A percentile compares a stretch with the other conserved stretches of the same genome.
Evolutionary conservation across 2,888 invertebrate genomes (phyloP).

Genomic region (Crematogaster levior): DNA sequence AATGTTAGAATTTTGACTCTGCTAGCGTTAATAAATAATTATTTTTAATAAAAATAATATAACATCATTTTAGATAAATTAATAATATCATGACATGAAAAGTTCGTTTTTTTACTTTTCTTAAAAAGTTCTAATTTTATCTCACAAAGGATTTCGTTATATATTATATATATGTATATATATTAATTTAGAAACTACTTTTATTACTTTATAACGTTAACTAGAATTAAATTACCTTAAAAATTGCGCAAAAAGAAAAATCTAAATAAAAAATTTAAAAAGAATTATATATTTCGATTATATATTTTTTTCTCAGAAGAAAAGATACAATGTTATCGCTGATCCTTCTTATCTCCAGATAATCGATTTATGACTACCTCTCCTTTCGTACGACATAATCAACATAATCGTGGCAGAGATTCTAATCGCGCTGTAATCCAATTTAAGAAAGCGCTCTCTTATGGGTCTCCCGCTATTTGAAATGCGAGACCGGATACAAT

Average conservation of each 20-base stretch:
- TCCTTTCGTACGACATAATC: not conserved
- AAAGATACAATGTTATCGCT: not conserved
- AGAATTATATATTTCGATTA: too few relatives aligned
- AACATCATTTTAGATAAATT: not conserved
- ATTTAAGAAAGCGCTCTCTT: conserved; percentile 24
- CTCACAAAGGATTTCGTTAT: not conserved
- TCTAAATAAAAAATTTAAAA: too few relatives aligned
- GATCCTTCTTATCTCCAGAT: not conserved
- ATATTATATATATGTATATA: too few relatives aligned
- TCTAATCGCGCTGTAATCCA: conserved; percentile 29
- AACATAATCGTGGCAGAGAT: conserved; percentile 20
- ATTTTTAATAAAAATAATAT: not conserved
- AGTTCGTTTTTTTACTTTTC: not conserved
- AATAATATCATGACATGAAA: not conserved
- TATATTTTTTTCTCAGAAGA: not conserved
- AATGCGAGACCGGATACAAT: conserved; percentile 15
- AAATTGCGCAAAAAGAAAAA: not conserved
- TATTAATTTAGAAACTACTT: too few relatives aligned
- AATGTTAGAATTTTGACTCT: not conserved
- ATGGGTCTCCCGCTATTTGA: not conserved
- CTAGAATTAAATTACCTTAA: too few relatives aligned
- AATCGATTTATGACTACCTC: conserved; percentile 26
- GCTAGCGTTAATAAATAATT: not conserved
- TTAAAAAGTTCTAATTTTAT: not conserved
- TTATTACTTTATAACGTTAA: too few relatives aligned